These are phyloP conservation scores for Isoperla grammatica DNA, from an alignment of 2,888 invertebrate species.

Conservation along the genomic window DNA sequence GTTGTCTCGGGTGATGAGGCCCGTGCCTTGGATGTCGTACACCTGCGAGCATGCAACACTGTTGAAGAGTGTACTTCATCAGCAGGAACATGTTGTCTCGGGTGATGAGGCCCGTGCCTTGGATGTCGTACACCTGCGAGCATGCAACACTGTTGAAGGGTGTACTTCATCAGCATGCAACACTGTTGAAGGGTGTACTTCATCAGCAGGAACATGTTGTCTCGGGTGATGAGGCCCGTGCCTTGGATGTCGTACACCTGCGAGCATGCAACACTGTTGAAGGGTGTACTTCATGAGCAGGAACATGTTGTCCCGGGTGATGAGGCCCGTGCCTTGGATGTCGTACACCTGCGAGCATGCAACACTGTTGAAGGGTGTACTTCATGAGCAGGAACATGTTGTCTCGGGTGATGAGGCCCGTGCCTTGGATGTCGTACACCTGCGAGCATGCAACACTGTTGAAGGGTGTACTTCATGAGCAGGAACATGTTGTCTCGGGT, in stretches of 20 bases:
- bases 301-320: constrained; percentile 68
- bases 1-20: too few relatives aligned
- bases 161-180: too few relatives aligned
- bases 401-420: constrained; percentile 61
- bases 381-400: constrained; percentile 63
- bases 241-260: constrained; percentile 63
- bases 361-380: constrained; percentile 46
- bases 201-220: constrained; percentile 64
- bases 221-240: constrained; percentile 60
- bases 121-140: too few relatives aligned
- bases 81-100: too few relatives aligned
- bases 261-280: constrained; percentile 22
- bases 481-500: constrained; percentile 67
- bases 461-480: constrained; percentile 53
- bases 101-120: too few relatives aligned
- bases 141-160: too few relatives aligned
- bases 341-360: constrained; percentile 55
- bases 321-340: constrained; percentile 56
- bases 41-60: too few relatives aligned
- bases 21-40: too few relatives aligned
- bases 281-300: constrained; percentile 54
- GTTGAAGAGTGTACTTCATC: too few relatives aligned
- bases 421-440: constrained; percentile 63
- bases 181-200: constrained; percentile 51
- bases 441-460: constrained; percentile 36